Conservation (phyloP, 1,140 invertebrate species). For the Trachymyrmex septentrionalis region DNA sequence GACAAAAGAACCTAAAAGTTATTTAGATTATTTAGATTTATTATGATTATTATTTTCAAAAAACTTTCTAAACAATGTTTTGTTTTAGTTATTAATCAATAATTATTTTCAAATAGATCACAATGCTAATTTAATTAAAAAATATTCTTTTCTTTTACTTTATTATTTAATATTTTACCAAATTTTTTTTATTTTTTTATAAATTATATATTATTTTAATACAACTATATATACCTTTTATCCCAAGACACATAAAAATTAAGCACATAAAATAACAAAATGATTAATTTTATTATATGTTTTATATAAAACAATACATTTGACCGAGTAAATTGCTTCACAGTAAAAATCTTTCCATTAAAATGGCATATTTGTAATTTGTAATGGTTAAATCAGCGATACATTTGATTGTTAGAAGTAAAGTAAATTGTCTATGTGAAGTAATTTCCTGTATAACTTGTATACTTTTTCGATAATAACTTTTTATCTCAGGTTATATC, state of each 20-base stretch:
- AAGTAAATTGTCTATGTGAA: neutral
- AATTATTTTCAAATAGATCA: constrained; percentile 2
- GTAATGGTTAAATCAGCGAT: neutral
- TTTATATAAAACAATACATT: neutral
- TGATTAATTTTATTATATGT: constrained; percentile 2
- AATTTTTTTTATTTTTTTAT: neutral
- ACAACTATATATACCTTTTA: neutral
- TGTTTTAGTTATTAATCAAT: neutral
- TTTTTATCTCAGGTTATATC: constrained; percentile 26
- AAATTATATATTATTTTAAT: neutral
- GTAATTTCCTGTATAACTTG: neutral
- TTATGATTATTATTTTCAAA: neutral
- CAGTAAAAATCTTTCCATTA: neutral
- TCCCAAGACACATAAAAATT: neutral
- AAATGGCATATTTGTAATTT: neutral
- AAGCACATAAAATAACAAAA: neutral
- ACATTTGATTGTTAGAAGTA: neutral
- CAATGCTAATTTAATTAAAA: neutral
- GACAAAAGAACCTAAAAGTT: too few species aligned
- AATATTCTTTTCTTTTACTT: neutral
- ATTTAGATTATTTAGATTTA: too few species aligned
- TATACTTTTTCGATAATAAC: constrained; percentile 34
- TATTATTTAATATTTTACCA: neutral
- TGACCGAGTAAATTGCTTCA: neutral
- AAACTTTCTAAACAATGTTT: neutral